Conservation (phyloP, 2,113 vertebrate species). For the Cyprinodon brontotheroides region DNA sequence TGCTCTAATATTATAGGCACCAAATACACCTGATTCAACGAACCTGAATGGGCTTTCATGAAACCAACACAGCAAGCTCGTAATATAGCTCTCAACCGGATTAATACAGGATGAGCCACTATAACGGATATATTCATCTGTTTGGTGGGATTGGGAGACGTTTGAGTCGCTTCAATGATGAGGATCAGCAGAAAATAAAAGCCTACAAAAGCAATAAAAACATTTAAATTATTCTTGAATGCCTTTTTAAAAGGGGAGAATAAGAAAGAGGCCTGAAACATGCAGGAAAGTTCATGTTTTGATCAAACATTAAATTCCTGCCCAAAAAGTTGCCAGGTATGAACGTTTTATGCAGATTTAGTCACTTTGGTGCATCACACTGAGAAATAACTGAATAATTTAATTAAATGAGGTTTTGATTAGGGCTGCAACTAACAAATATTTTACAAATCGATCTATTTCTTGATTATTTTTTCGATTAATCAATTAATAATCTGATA, state of each 20-base stretch:
- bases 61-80: slow-evolving; percentile 35
- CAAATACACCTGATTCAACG: slow-evolving; percentile 65
- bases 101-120: slow-evolving; percentile 3
- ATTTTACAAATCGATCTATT: no score
- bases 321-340: not conserved
- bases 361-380: no score
- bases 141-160: not conserved
- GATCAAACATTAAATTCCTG: not conserved
- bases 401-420: not conserved
- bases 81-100: slow-evolving; percentile 40
- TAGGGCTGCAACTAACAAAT: no score
- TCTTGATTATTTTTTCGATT: no score
- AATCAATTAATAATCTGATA: no score
- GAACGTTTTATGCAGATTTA: not conserved
- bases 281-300: not conserved
- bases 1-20: slow-evolving; percentile 38
- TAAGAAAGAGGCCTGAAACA: not conserved
- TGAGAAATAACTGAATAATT: not conserved
- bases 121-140: not conserved
- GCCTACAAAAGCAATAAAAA: not conserved
- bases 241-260: not conserved
- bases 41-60: slow-evolving; percentile 36
- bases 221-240: not conserved
- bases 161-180: not conserved
- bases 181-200: not conserved